Evolutionary conservation across 1,140 invertebrate genomes (phyloP).

Genomic region (Habropoda laboriosa): DNA sequence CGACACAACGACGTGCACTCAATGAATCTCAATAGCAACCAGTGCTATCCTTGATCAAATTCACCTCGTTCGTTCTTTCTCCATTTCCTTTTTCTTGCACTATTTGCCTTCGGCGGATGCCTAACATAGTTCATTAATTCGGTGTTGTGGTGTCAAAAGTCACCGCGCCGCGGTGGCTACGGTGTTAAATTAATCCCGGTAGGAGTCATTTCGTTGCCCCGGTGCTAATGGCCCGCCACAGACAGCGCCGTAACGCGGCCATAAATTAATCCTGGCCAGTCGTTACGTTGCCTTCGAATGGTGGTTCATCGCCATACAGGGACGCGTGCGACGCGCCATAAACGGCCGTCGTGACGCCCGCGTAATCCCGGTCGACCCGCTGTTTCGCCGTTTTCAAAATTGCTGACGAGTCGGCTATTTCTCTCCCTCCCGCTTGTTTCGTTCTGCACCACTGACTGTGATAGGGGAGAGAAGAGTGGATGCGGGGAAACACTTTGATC

Average conservation of each 20-base stretch:
- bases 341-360: constrained; percentile 31
- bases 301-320: constrained; percentile 30
- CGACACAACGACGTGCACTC: not conserved
- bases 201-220: constrained; percentile 52
- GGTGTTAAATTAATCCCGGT: constrained; percentile 60
- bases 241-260: constrained; percentile 42
- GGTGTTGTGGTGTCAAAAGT: constrained; percentile 45
- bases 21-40: too few relatives aligned
- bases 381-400: constrained; percentile 30
- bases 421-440: not conserved
- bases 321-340: constrained; percentile 27
- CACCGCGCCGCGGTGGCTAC: constrained; percentile 16
- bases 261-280: constrained; percentile 64
- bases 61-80: not conserved
- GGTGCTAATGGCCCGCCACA: constrained; percentile 49
- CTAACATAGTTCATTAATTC: constrained; percentile 50
- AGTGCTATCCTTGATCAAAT: too few relatives aligned
- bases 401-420: constrained; percentile 15
- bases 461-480: too few relatives aligned
- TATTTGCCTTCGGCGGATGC: not conserved
- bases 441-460: not conserved
- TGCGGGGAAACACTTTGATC: not conserved
- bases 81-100: not conserved
- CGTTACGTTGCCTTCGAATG: constrained; percentile 58
- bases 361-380: not conserved